These are phyloP conservation scores for Siniperca obscura DNA, from an alignment of 2,797 vertebrate genomes.

Conservation along the genomic window DNA sequence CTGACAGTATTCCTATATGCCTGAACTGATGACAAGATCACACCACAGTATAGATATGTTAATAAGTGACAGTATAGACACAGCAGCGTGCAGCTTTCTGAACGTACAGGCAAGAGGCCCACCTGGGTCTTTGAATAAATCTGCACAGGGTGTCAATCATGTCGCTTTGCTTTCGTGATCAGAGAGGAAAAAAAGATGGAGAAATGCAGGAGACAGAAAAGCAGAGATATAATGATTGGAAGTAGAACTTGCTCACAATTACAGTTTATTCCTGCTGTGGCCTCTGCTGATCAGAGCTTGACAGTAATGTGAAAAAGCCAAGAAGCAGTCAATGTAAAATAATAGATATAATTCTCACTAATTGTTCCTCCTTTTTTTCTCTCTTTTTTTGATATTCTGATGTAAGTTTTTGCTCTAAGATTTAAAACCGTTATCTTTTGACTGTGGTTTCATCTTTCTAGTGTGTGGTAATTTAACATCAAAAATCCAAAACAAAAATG, in stretches of 20 bases:
- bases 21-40: conserved; percentile 69
- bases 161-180: conserved; percentile 61
- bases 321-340: not conserved
- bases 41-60: conserved; percentile 69
- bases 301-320: not conserved
- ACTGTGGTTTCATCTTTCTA: not conserved
- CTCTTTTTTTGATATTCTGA: not conserved
- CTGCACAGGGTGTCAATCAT: conserved; percentile 71
- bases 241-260: conserved; percentile 42
- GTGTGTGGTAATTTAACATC: not conserved
- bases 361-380: not conserved
- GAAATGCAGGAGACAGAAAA: conserved; percentile 23
- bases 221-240: conserved; percentile 38
- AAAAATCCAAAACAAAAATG: not conserved
- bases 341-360: not conserved
- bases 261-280: conserved; percentile 26
- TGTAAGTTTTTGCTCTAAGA: not conserved
- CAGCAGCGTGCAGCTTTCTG: conserved; percentile 53
- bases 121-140: conserved; percentile 76
- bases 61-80: conserved; percentile 73
- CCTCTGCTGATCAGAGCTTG: conserved; percentile 13
- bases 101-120: conserved; percentile 59
- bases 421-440: not conserved
- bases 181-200: conserved; percentile 41
- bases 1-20: conserved; percentile 68